Conservation (phyloP, 2,888 invertebrate genomes). For the Anthoptus insignis region DNA sequence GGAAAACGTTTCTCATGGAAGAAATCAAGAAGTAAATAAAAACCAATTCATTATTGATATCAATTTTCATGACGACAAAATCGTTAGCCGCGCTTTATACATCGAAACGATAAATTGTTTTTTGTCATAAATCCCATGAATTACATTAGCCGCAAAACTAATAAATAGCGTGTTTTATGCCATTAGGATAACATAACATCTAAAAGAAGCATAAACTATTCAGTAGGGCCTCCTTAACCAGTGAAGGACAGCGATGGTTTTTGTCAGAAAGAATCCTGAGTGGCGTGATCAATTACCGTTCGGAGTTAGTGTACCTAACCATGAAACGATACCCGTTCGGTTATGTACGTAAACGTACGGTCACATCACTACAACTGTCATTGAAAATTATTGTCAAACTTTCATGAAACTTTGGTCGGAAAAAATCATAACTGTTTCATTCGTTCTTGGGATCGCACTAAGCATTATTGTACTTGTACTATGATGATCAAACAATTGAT, state of each 20-base stretch:
- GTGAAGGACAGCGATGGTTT: constrained; percentile 43
- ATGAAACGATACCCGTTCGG: constrained; percentile 51
- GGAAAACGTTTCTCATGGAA: no score
- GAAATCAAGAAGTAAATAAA: no score
- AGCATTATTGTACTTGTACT: no score
- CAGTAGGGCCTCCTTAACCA: constrained; percentile 33
- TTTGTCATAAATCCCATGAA: constrained; percentile 14
- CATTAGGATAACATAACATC: constrained; percentile 31
- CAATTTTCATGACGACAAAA: not conserved
- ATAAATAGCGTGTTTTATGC: constrained; percentile 29
- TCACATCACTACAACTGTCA: constrained; percentile 22
- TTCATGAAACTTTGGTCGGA: no score
- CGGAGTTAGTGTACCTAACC: constrained; percentile 41
- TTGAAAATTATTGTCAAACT: no score
- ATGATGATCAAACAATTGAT: no score
- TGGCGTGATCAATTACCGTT: constrained; percentile 52
- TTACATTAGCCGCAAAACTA: constrained; percentile 29
- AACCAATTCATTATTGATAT: no score
- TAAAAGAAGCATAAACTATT: constrained; percentile 36
- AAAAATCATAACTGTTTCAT: no score
- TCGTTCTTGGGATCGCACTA: no score
- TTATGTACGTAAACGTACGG: constrained; percentile 38
- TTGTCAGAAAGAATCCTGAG: constrained; percentile 50
- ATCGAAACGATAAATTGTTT: constrained; percentile 13
- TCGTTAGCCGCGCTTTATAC: not conserved